Percentiles rank a stretch among this genome's conserved stretches.
Conservation (phyloP, 64 coral and sea anemone species). For the Montipora capricornis region DNA sequence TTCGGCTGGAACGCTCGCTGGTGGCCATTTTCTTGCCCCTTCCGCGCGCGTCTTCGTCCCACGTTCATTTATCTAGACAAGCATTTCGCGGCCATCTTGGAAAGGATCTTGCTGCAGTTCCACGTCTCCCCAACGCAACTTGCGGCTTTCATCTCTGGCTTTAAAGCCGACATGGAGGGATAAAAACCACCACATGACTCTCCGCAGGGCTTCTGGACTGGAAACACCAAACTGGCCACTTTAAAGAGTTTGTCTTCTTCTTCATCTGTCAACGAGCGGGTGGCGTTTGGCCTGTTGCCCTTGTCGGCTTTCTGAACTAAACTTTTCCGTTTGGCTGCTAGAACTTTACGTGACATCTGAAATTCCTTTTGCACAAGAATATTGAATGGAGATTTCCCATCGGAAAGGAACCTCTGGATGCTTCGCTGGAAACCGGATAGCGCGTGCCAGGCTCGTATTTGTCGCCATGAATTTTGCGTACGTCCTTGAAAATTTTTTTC, state of each 20-base stretch:
- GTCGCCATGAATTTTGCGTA: not conserved
- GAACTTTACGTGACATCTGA: too few species aligned
- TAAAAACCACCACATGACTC: slow-evolving; percentile 54
- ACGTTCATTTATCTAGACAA: slow-evolving; percentile 20
- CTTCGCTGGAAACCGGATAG: too few species aligned
- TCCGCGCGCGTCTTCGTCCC: not conserved
- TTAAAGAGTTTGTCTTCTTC: not conserved
- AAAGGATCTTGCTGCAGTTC: slow-evolving; percentile 46
- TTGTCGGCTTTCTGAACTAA: too few species aligned
- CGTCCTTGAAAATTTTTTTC: slow-evolving; percentile 21
- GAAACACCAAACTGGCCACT: slow-evolving; percentile 13
- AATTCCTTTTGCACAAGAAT: too few species aligned
- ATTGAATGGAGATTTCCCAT: too few species aligned
- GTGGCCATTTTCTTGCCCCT: too few species aligned
- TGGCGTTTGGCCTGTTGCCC: too few species aligned
- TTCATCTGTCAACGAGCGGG: too few species aligned
- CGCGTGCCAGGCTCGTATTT: too few species aligned
- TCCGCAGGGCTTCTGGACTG: not conserved
- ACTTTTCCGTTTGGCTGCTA: too few species aligned
- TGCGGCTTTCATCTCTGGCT: slow-evolving; percentile 55
- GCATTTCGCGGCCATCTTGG: slow-evolving; percentile 55
- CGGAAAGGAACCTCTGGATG: too few species aligned
- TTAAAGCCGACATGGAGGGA: slow-evolving; percentile 50
- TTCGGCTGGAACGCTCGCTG: slow-evolving; percentile 47
- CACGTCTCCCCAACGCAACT: slow-evolving; percentile 67